phyloP scores from a whole-genome alignment of 2,797 vertebrate genomes.

The Cuculus canorus region DNA sequence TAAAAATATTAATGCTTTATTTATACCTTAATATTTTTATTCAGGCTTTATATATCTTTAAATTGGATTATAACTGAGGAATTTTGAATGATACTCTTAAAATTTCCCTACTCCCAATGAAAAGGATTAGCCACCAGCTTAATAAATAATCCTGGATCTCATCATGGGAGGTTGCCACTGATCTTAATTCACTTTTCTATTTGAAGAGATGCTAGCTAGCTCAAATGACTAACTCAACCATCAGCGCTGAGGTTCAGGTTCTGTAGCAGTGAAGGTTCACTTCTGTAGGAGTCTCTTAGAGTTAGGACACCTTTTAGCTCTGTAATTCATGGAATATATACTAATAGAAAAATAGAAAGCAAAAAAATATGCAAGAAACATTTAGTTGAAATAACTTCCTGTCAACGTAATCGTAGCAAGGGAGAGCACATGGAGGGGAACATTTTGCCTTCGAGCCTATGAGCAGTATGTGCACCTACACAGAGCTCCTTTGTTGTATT shows the following conservation, averaged over 20 bases:
- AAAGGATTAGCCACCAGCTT: constrained; percentile 5
- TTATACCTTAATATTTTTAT: not conserved
- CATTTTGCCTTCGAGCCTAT: not conserved
- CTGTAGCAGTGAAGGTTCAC: no score
- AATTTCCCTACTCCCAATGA: not conserved
- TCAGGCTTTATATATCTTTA: not conserved
- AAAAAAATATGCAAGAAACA: constrained; percentile 12
- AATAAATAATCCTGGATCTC: constrained; percentile 27
- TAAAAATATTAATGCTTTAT: not conserved
- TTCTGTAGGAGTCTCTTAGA: not conserved
- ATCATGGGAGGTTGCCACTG: not conserved
- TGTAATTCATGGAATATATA: not conserved
- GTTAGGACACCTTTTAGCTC: not conserved
- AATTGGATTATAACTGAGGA: constrained; percentile 9
- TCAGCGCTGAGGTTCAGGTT: not conserved
- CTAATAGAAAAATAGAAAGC: not conserved
- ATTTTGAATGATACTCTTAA: not conserved
- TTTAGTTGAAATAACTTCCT: not conserved
- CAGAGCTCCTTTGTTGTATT: not conserved
- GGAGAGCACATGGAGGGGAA: not conserved
- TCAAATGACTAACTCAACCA: not conserved
- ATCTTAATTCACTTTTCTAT: not conserved
- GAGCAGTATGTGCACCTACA: not conserved
- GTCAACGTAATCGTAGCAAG: not conserved
- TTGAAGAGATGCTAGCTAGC: not conserved